Percentiles rank a stretch among this genome's conserved stretches.
phyloP scores from a whole-genome alignment of 2,113 vertebrate genomes.

The Chaetura pelagica region DNA sequence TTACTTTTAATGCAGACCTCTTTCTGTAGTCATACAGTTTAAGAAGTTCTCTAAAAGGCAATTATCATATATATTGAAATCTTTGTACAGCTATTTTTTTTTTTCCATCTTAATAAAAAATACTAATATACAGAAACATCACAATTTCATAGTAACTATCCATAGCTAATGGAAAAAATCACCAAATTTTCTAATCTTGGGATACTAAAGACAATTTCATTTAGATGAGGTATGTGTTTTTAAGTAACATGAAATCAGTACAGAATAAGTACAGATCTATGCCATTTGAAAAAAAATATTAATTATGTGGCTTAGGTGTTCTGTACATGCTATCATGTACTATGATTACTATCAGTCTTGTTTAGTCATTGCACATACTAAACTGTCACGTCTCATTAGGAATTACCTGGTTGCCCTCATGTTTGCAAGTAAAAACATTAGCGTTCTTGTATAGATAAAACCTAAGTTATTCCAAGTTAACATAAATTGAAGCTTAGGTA shows the following conservation, averaged over 20 bases:
- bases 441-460: neutral
- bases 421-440: slow-evolving; percentile 17
- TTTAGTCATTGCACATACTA: neutral
- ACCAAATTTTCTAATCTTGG: neutral
- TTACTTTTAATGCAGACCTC: neutral
- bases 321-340: neutral
- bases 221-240: neutral
- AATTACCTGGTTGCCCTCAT: slow-evolving; percentile 8
- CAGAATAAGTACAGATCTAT: neutral
- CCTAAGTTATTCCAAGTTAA: neutral
- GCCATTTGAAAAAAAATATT: neutral
- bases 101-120: neutral
- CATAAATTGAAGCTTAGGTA: neutral
- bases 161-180: neutral
- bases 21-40: neutral
- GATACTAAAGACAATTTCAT: neutral
- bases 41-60: neutral
- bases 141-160: neutral
- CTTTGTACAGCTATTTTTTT: neutral
- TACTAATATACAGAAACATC: neutral
- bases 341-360: neutral
- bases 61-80: neutral
- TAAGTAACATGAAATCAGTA: neutral
- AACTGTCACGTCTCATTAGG: slow-evolving; percentile 12
- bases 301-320: neutral